phyloP scores from a whole-genome alignment of 2,113 vertebrate species.

The Pseudolaguvia tuberculata region DNA sequence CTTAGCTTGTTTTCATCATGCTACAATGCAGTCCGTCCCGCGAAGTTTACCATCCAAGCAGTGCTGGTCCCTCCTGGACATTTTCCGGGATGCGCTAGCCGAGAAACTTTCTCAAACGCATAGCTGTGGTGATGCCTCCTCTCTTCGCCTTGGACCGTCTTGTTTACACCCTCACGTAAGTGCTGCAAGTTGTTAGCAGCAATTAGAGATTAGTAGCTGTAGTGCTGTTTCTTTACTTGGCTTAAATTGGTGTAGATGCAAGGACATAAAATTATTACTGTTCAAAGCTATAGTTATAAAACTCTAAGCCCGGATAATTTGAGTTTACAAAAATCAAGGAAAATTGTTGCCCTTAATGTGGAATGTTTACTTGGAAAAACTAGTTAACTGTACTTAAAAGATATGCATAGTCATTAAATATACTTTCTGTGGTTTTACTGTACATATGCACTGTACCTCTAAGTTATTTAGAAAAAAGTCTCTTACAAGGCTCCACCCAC shows the following conservation, averaged over 20 bases:
- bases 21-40: constrained; percentile 60
- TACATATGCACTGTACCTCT: too few relatives aligned
- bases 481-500: too few relatives aligned
- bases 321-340: too few relatives aligned
- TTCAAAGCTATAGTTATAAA: too few relatives aligned
- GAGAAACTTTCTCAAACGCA: constrained; percentile 75
- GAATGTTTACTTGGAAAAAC: too few relatives aligned
- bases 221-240: background rate
- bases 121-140: constrained; percentile 71
- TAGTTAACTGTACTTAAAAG: too few relatives aligned
- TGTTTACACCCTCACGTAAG: constrained; percentile 49
- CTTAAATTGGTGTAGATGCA: background rate
- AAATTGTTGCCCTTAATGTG: too few relatives aligned
- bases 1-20: constrained; percentile 11
- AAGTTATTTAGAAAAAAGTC: too few relatives aligned
- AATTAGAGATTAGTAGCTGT: background rate
- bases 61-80: constrained; percentile 75
- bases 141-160: constrained; percentile 58
- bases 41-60: constrained; percentile 59
- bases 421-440: too few relatives aligned
- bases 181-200: constrained; percentile 30
- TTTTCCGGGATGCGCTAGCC: constrained; percentile 72
- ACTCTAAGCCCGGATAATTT: too few relatives aligned
- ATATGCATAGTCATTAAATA: too few relatives aligned
- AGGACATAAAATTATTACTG: background rate